phyloP scores from a whole-genome alignment of 2,888 invertebrate genomes.

The Scaeva pyrastri region DNA sequence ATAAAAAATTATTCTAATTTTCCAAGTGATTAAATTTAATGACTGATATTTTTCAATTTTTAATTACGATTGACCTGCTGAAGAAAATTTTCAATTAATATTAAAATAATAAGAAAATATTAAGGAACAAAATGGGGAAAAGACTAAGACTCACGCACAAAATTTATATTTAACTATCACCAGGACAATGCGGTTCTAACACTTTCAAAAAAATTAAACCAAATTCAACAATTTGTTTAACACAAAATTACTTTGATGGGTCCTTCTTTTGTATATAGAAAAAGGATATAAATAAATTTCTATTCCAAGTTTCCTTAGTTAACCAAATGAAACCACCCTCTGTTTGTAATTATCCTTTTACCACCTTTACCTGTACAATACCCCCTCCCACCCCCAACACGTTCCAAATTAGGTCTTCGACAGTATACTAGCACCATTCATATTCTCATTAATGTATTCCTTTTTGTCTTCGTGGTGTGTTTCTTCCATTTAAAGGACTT shows the following conservation, averaged over 20 bases:
- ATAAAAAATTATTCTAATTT: constrained; percentile 57
- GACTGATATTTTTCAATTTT: constrained; percentile 69
- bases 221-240: constrained; percentile 60
- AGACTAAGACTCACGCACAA: constrained; percentile 43
- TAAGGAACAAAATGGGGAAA: not conserved
- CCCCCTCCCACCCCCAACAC: too few relatives aligned
- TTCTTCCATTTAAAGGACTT: constrained; percentile 59
- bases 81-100: constrained; percentile 57
- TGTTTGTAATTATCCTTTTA: constrained; percentile 64
- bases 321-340: constrained; percentile 30
- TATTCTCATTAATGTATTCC: constrained; percentile 66
- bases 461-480: constrained; percentile 42
- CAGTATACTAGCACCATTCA: constrained; percentile 45
- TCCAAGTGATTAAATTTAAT: constrained; percentile 67
- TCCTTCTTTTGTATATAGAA: not conserved
- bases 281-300: constrained; percentile 35
- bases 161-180: not conserved
- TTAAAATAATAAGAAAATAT: constrained; percentile 1
- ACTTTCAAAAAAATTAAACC: not conserved
- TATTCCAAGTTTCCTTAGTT: not conserved
- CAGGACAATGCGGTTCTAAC: too few relatives aligned
- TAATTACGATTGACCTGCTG: constrained; percentile 67
- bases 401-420: constrained; percentile 2
- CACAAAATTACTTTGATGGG: constrained; percentile 48
- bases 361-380: constrained; percentile 4